phyloP scores from a whole-genome alignment of 2,888 invertebrate genomes.

The Tanypteryx hageni region DNA sequence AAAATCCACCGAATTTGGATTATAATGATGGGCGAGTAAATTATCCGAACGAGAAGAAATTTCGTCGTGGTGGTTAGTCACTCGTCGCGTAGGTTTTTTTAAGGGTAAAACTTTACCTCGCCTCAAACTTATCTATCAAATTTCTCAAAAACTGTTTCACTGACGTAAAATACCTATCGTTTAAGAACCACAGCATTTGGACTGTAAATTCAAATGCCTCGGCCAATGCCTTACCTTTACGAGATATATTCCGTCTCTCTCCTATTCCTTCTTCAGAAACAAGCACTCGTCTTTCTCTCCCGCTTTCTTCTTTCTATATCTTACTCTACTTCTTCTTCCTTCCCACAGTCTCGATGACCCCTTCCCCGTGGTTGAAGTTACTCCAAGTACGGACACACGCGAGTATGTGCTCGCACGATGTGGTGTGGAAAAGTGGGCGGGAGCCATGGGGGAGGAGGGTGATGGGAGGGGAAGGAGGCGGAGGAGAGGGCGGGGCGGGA shows the following conservation, averaged over 20 bases:
- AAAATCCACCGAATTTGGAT: too few species aligned
- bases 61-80: too few species aligned
- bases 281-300: too few species aligned
- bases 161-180: too few species aligned
- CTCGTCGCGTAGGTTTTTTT: too few species aligned
- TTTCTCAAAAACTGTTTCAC: too few species aligned
- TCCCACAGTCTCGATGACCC: neutral
- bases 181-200: too few species aligned
- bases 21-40: too few species aligned
- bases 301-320: too few species aligned
- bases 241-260: neutral
- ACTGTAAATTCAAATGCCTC: neutral
- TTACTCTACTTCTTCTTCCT: neutral
- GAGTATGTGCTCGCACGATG: neutral
- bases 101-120: too few species aligned
- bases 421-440: constrained; percentile 22
- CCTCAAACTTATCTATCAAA: too few species aligned
- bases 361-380: neutral
- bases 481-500: neutral
- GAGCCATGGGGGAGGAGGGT: neutral
- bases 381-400: neutral
- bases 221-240: neutral
- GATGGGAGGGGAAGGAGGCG: neutral
- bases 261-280: neutral
- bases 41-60: too few species aligned